Conservation (phyloP, 1,140 invertebrate species). For the Lordiphosa clarofinis region DNA sequence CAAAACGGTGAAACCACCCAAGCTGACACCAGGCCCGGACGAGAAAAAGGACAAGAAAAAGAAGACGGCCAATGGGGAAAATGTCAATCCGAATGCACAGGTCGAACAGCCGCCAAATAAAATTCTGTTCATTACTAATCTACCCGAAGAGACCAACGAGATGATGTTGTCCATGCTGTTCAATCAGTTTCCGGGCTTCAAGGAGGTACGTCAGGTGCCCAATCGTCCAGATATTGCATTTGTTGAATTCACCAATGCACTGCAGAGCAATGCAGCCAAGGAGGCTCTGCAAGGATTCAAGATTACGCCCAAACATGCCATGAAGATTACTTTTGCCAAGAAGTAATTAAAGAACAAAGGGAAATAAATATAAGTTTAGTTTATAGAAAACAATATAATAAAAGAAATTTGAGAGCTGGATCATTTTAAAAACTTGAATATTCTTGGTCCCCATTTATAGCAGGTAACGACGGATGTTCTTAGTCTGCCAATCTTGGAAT, state of each 20-base stretch:
- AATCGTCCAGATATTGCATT: constrained; percentile 99
- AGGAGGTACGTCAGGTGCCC: constrained; percentile 98
- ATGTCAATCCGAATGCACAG: constrained; percentile 82
- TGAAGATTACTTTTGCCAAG: constrained; percentile 99
- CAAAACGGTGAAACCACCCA: constrained; percentile 88
- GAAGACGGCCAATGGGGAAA: constrained; percentile 81
- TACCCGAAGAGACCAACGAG: constrained; percentile 99
- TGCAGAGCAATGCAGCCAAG: constrained; percentile 97
- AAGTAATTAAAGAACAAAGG: constrained; percentile 85
- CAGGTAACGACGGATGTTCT: constrained; percentile 22
- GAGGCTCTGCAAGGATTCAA: constrained; percentile 99
- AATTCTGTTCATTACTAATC: constrained; percentile 99
- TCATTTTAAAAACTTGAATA: constrained; percentile 1
- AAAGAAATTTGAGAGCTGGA: too few species aligned
- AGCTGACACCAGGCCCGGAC: constrained; percentile 82
- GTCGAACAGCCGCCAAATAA: constrained; percentile 98
- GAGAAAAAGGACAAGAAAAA: constrained; percentile 88
- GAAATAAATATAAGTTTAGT: too few species aligned
- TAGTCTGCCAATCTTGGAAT: constrained; percentile 84
- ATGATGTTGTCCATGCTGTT: constrained; percentile 99
- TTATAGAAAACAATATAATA: too few species aligned
- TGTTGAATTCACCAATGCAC: constrained; percentile 99
- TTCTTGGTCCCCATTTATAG: background rate
- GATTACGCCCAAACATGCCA: constrained; percentile 98
- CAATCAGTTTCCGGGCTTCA: constrained; percentile 99